Evolutionary conservation across 2,797 vertebrate species (phyloP), one percentile per base, ranked within the genome.

Genomic region (Echiichthys vipera): DNA sequence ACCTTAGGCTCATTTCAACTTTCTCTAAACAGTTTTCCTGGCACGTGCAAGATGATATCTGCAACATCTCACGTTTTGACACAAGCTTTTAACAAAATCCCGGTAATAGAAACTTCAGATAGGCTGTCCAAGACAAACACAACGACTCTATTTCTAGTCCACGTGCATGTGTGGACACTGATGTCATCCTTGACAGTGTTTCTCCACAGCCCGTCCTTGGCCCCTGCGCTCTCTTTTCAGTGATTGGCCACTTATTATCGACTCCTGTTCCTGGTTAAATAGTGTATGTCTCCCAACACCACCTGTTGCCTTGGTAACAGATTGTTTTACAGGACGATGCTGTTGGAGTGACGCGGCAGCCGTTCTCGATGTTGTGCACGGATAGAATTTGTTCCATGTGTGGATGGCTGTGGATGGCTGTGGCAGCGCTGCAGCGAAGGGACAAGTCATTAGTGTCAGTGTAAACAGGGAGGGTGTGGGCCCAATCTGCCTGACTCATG

Each of bases 361-460:
- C 56, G 37, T 70, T 57, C 54, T 30, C 3, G 15, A 22, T 58
- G 50, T 55, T 66, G 54, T 30, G 77, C 62, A 4, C 34, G 18
- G 74, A 70, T 3, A 37, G 42, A 84, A 91, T 87, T 13, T 34
- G 66, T 86, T 89, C 85, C 89, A 90, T 73, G 82, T 92, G 89
- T 89, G 81, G 72, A 81, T 5, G 57, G 42, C 66, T 92, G 89
- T 89, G 81, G 72, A 81, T 5, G 57, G 42, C 66, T 36, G 22
- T 18, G 53, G 63, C 10, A 4, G 24, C 3, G 53, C 77, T 13
- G 32, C 17, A 78, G 66, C 39, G 13, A 61, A n/a, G 65, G 70
- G 85, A 78, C 76, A 71, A 84, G 80, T 71, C 78, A 57, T 81
- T 70, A 64, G 53, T 40, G 74, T 83, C 46, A 18, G 74, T 65